Base-by-base conservation (phyloP, 30 jellyfish, hydroid and myxozoan species). In the Catostylus mosaicus region DNA sequence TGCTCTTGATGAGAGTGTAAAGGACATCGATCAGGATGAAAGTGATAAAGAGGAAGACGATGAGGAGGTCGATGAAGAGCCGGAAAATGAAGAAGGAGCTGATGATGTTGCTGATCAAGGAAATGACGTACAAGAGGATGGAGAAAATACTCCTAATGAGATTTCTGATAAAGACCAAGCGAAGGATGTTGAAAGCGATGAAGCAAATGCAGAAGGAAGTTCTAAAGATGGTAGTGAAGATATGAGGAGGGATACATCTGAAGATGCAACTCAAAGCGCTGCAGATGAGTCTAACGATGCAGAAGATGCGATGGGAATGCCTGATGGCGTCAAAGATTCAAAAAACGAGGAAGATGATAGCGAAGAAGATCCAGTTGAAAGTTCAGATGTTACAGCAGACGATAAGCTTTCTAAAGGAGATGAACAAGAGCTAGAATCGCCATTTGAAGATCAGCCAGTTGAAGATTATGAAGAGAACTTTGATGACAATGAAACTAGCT, bases 401-500 rank as follows among this genome's bases (percentile, higher is more conserved):
- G 63, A 48, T 16, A 16, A 48, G 20, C 24, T 48, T 48, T 6
- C 24, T 48, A 26, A 64, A 30, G 32, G 31, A 64, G 52, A 8
- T 1, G 77, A 26, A 3, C 26, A 64, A 26, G 54, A 19, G 77
- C 2, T 19, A 0, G 77, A 64, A 1, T 3, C 77, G 6, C 47
- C 34, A 3, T n/a, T 23, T 14, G 74, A 61, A 20, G 74, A 66
- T 19, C 57, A 66, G 4, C 78, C 78, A 66, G 59, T 37, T 12
- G 34, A 11, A 29, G 80, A 34, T 68, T 35, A 32, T 0, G 24
- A 23, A 68, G n/a, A 7, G 37, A 43, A 68, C 14, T 63, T 5
- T 23, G 37, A 1, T 27, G 80, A 34, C 4, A 43, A 68, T 34
- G 37, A 32, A 23, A 20, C 71, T 3, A 59, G 36, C 38, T 1